Evolutionary conservation across 2,888 invertebrate genomes (phyloP), one percentile per base, ranked within the genome.

Genomic region (Penaeus monodon): DNA sequence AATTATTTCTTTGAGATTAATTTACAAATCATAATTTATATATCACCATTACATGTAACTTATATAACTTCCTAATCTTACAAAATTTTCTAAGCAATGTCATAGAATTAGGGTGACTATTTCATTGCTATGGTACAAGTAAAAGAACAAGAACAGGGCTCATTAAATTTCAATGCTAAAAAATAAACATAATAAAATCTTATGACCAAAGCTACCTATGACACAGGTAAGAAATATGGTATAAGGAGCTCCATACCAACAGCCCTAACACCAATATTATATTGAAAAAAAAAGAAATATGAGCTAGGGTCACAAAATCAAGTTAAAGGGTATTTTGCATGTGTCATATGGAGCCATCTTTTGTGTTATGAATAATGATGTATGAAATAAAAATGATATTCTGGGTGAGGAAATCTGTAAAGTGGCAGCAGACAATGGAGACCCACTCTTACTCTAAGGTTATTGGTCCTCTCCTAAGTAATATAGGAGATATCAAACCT

Each of bases 151-250:
- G 27, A 87, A 87, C 57, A 70, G 86, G 82, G 83, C 83, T 87
- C 86, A 87, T 83, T 87, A 87, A 83, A 74, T 87, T 81, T 83
- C 82, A 83, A 73, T 79, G 68, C 82, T 83, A 79, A 82, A 86
- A 87, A 85, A 83, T 65, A 83, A 86, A 86, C 84, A 78, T 38
- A 84, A 83, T 73, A 80, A 80, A 79, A 79, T 79, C 64, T 79
- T 73, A 83, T 82, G 63, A 82, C 78, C 73, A 78, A 82, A 83
- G 79, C 33, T 79, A n/a, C 79, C 83, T 78, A 83, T 70, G 68
- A 65, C 76, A 81, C 79, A 86, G 76, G 64, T 66, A 33, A 81
- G 64, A 33, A 83, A 63, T 70, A 68, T 78, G 64, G 73, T 65
- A 57, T 64, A 76, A 80, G 65, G 80, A 74, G 80, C 68, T 73